phyloP scores from a whole-genome alignment of 2,113 vertebrate species.

The Pangasianodon hypophthalmus region DNA sequence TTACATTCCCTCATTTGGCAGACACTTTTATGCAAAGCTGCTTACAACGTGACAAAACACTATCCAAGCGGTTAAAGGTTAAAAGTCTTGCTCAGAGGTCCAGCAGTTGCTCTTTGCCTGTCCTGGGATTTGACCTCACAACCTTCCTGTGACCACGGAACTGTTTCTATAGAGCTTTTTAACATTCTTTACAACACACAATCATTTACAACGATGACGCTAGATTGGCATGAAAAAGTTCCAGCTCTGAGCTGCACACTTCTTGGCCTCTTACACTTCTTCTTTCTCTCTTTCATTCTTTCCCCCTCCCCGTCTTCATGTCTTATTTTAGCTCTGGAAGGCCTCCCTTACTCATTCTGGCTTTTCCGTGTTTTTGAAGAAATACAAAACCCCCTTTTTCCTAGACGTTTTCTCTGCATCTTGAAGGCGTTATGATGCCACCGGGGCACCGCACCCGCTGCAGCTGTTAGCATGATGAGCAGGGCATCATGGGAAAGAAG shows the following conservation, averaged over 20 bases:
- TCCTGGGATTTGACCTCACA: neutral
- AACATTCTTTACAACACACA: neutral
- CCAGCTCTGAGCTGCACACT: neutral
- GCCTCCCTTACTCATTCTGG: slow-evolving; percentile 23
- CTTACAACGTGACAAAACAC: neutral
- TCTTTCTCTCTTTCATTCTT: neutral
- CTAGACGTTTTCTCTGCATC: neutral
- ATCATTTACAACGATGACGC: neutral
- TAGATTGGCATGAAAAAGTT: neutral
- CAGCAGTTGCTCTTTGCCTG: neutral
- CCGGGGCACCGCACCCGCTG: neutral
- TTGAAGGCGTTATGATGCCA: slow-evolving; percentile 16
- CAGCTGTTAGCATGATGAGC: neutral
- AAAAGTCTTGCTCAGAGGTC: neutral
- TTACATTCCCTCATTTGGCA: neutral
- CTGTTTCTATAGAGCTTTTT: neutral
- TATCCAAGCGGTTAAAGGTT: neutral
- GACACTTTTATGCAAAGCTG: neutral
- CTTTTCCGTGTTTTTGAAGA: slow-evolving; percentile 39
- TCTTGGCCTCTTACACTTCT: neutral
- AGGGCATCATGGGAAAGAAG: neutral
- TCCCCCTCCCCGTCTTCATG: neutral
- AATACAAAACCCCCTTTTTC: slow-evolving; percentile 15
- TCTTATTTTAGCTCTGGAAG: slow-evolving; percentile 21
- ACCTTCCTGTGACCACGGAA: neutral